A percentile compares a stretch with the other conserved stretches of the same genome.
These are phyloP conservation scores for Lithophane socia DNA, from an alignment of 2,888 invertebrate species.

Conservation along the genomic window DNA sequence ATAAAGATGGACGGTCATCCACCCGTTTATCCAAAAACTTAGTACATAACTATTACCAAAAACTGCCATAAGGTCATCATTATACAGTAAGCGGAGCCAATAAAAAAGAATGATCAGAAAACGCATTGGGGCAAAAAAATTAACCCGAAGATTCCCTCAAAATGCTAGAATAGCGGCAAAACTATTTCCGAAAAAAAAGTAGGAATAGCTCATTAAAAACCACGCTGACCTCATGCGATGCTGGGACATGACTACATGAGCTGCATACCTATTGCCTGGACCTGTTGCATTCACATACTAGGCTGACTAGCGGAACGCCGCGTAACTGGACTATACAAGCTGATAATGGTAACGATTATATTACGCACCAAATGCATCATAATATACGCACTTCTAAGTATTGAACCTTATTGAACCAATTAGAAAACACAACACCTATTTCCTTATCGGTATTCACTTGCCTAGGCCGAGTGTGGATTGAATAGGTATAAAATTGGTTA, in stretches of 20 bases:
- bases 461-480: not conserved
- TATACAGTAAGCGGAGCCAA: constrained; percentile 10
- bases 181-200: constrained; percentile 11
- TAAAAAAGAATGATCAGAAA: not conserved
- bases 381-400: constrained; percentile 25
- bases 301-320: constrained; percentile 82
- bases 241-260: constrained; percentile 55
- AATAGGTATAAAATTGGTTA: constrained; percentile 21
- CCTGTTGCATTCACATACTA: constrained; percentile 79
- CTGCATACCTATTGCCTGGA: constrained; percentile 74
- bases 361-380: constrained; percentile 48
- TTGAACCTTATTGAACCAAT: constrained; percentile 17
- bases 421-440: not conserved
- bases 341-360: constrained; percentile 49
- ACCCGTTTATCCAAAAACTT: not conserved
- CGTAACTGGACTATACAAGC: constrained; percentile 78
- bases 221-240: constrained; percentile 38
- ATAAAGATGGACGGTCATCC: not conserved
- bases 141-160: not conserved
- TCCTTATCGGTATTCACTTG: constrained; percentile 6
- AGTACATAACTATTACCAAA: not conserved
- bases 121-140: not conserved
- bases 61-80: not conserved
- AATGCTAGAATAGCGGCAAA: not conserved
- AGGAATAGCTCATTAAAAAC: constrained; percentile 22